Percentiles rank a stretch among this genome's conserved stretches.
Conservation (phyloP, 2,888 invertebrate species). For the Xestoiulus laeticollis region DNA sequence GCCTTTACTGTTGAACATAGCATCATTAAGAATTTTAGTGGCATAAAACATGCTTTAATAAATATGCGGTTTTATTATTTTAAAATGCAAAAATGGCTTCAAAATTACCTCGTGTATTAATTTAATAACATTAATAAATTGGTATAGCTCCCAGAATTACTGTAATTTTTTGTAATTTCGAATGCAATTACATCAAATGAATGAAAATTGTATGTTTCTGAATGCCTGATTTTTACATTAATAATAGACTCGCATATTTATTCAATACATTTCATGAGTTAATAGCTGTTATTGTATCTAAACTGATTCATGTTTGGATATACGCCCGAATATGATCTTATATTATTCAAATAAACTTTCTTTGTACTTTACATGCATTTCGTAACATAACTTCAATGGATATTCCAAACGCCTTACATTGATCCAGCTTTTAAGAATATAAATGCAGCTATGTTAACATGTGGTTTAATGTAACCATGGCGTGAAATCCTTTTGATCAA, state of each 20-base stretch:
- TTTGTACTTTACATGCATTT: too few relatives aligned
- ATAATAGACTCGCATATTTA: neutral
- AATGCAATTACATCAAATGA: neutral
- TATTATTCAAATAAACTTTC: too few relatives aligned
- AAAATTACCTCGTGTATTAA: neutral
- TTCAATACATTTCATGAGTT: neutral
- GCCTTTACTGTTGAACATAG: too few relatives aligned
- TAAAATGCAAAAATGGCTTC: neutral
- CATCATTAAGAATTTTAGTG: too few relatives aligned
- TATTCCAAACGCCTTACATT: too few relatives aligned
- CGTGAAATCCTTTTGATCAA: neutral
- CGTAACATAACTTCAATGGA: too few relatives aligned
- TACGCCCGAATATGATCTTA: neutral
- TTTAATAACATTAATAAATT: neutral
- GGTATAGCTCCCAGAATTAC: neutral
- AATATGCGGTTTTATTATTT: too few relatives aligned
- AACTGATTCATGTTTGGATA: neutral
- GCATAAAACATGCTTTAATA: too few relatives aligned
- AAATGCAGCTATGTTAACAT: too few relatives aligned
- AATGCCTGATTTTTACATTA: neutral
- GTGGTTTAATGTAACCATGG: neutral
- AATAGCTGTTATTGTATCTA: neutral
- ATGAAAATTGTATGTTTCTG: slow-evolving; percentile 8
- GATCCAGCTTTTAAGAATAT: too few relatives aligned
- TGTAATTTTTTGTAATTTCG: neutral